Base-by-base conservation (phyloP, 2,113 vertebrate genomes). In the Onychorhynchus coronatus region DNA sequence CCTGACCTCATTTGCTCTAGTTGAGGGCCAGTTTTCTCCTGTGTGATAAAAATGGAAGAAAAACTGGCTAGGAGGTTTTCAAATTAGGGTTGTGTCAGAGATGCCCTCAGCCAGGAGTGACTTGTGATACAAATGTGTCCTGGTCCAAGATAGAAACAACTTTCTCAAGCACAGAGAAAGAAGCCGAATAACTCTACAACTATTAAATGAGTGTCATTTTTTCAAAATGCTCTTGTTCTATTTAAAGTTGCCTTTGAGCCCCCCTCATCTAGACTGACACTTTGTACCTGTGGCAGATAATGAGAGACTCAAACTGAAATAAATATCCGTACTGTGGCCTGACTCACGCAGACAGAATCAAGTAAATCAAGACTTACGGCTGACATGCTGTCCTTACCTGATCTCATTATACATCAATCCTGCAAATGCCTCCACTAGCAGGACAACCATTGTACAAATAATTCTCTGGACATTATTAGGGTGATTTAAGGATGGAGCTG, bases 311-410 rank as follows among this genome's bases (percentile, higher is more conserved):
- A 90, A 46, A 93, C 25, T 67, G 75, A 78, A 93, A 91, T 84
- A 80, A 88, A 89, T 85, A 24, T 58, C 44, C 42, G 5, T 47
- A 37, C 25, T 59, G 39, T 44, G 19, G 44, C 28, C 47, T 93
- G 71, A 84, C 47, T 88, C 42, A 71, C 30, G 24, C 42, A 71
- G 35, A 73, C 14, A 50, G 24, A 82, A 91, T 41, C 31, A 76
- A 85, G 37, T 33, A 94, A 96, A 91, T 82, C 35, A 77, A 35
- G 47, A 94, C 91, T 93, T 96, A 88, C 74, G 78, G 16, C 55
- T 71, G 52, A 65, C 39, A 35, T 35, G 25, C 15, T 74, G 50
- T 90, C 71, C 78, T 94, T 73, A 90, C 24, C 33, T 63, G 50
- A 85, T 79, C 23, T 63, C 41, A 71, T 67, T 80, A 67, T 59